These are phyloP conservation scores for Hylaeus volcanicus DNA, from an alignment of 1,140 invertebrate species.

Conservation along the genomic window DNA sequence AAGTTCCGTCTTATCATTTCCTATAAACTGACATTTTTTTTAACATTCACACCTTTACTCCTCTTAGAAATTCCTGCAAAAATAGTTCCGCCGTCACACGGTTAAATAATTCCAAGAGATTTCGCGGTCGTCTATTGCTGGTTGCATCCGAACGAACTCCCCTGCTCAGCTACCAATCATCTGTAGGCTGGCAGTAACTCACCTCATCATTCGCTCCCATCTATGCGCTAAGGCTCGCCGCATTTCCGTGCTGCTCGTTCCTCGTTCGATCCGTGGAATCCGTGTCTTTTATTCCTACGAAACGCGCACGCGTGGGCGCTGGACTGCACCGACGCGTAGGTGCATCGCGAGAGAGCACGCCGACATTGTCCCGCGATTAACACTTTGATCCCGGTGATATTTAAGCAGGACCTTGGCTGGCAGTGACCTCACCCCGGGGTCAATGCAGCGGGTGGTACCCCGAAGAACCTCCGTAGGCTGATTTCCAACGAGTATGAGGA, in stretches of 20 bases:
- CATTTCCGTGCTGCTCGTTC: constrained; percentile 26
- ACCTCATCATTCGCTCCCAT: background rate
- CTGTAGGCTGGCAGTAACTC: background rate
- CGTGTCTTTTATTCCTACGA: background rate
- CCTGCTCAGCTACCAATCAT: background rate
- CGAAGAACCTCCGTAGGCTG: background rate
- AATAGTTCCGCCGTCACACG: too few species aligned
- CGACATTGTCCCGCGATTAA: constrained; percentile 58
- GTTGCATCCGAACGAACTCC: background rate
- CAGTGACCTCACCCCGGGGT: background rate
- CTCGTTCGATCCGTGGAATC: constrained; percentile 1
- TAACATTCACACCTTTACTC: too few species aligned
- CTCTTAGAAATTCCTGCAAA: too few species aligned
- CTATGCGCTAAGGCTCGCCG: background rate
- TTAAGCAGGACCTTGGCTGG: constrained; percentile 11
- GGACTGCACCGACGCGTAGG: constrained; percentile 34
- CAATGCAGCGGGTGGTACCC: background rate
- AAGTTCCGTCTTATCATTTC: too few species aligned
- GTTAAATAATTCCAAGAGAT: too few species aligned
- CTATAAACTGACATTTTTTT: too few species aligned
- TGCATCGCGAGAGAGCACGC: constrained; percentile 44
- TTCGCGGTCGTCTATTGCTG: background rate
- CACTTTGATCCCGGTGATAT: constrained; percentile 57
- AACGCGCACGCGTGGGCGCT: constrained; percentile 29
- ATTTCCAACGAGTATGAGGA: too few species aligned